A percentile compares a stretch with the other conserved stretches of the same genome.
These are phyloP conservation scores for Caranx melampygus DNA, from an alignment of 2,113 vertebrate species.

Conservation along the genomic window DNA sequence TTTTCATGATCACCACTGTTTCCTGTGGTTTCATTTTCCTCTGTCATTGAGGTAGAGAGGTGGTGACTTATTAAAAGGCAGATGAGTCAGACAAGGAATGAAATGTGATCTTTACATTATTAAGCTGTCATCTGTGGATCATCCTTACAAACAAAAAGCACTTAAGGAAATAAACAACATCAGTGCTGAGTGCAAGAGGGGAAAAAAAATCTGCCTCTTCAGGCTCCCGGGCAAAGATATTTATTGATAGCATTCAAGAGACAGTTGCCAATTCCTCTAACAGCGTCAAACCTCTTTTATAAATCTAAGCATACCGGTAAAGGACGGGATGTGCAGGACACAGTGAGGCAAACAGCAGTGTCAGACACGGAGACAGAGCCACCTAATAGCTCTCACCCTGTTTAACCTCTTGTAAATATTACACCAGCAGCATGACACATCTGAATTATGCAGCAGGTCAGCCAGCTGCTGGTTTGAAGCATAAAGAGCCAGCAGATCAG, in stretches of 20 bases:
- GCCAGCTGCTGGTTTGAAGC: not conserved
- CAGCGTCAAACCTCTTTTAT: not conserved
- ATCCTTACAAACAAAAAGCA: not conserved
- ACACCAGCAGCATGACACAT: not conserved
- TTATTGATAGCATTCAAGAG: no score
- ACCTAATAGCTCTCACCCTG: not conserved
- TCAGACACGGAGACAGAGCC: not conserved
- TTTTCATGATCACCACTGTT: not conserved
- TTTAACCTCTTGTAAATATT: slow-evolving; percentile 1
- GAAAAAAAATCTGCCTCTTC: not conserved
- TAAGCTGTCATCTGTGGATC: not conserved
- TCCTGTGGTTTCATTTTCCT: not conserved
- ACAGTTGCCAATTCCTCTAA: not conserved
- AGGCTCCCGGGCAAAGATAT: not conserved
- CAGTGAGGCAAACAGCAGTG: not conserved
- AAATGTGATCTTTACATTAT: not conserved
- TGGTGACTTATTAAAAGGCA: not conserved
- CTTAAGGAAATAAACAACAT: not conserved
- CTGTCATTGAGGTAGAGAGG: not conserved
- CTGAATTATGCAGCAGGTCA: slow-evolving; percentile 5
- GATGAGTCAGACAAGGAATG: not conserved
- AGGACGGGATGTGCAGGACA: not conserved
- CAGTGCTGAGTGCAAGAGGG: not conserved
- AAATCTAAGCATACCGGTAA: not conserved
- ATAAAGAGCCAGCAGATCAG: not conserved